Base-by-base conservation (phyloP, 2,113 vertebrate genomes). In the Silurus meridionalis region DNA sequence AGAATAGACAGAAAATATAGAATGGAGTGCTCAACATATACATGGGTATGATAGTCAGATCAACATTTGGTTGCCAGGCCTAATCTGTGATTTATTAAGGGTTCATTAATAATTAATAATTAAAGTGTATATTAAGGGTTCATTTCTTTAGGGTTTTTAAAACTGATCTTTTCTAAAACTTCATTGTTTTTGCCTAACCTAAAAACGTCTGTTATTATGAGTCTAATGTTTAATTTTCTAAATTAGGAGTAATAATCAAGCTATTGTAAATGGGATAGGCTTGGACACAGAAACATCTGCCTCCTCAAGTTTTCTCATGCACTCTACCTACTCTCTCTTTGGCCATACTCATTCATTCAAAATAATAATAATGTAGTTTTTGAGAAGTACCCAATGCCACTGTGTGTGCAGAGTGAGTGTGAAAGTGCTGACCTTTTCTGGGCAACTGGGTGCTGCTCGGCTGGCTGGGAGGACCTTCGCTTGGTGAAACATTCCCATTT, bases 341-440 rank as follows among this genome's bases (percentile, higher is more conserved):
- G 21, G 57, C 64, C 67, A 63, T 19, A 28, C 21, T 25, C 15
- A 8, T n/a, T 63, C 46, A 60, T 80, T 60, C 25, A 6, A 63
- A 74, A 82, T 82, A 86, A 82, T 75, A 74, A 86, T 72, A 61
- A 71, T 69, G 28, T 19, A 52, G 48, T 84, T 50, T 75, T 78
- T 15, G n/a, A 37, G n/a, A 67, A 55, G 52, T 52, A 28, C 48
- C 58, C 48, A 9, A 52, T 28, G 71, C 28, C 60, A 79, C 55
- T 1, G 4, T 37, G 53, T 57, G 28, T 61, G 28, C 8, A 37
- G 55, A 5, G 46, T 72, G 37, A 48, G 28, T 72, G 37, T 69
- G 21, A n/a, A 71, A 80, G 37, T 55, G 69, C 88, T 84, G 92
- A 96, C 97, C 96, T 95, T 91, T 96, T 94, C 89, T 96, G 89